Base-by-base conservation (phyloP, 2,113 vertebrate genomes). In the Xiphophorus couchianus region DNA sequence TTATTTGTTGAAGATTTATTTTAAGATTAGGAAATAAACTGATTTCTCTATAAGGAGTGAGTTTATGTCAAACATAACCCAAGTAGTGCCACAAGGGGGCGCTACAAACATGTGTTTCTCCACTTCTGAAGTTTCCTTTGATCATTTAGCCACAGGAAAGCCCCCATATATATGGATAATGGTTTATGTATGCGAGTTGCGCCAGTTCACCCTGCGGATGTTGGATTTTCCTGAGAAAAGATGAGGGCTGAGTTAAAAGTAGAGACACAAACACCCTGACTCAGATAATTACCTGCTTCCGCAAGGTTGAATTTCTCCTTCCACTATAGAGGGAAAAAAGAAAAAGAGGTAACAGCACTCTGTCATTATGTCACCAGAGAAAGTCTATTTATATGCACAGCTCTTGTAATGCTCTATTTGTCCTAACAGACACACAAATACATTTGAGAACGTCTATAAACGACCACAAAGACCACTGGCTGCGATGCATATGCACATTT, bases 241-340 rank as follows among this genome's bases (percentile, higher is more conserved):
- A 84, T 58, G 66, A 67, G 44, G 74, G 25, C 37, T 3, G 14
- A 83, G 73, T 82, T 76, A 48, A 63, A 76, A 76, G 69, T 14
- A 73, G 10, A 79, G 28, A 83, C 80, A 78, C 17, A 76, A 66
- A 75, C 7, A 77, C 73, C 51, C 51, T 58, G 51, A 48, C 25
- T 48, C 66, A 69, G 78, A 90, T 87, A 73, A 84, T 97, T 97
- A 99, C 98, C 98, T 99, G 97, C 84, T 98, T 99, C 87, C 96
- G 94, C 42, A 97, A 70, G 0, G 96, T 94, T 14, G 97, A 98
- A 93, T 97, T 97, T 81, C 96, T 95, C 69, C 96, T 92, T 93
- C 94, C 94, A 71, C 94, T 95, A 89, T 42, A 17, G 44, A 81
- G 74, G 79, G 62, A 65, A 82, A 77, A 90, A 69, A 79, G 61